These are phyloP conservation scores for Myocastor coypus DNA, from an alignment of 2,113 vertebrate species.

Conservation along the genomic window DNA sequence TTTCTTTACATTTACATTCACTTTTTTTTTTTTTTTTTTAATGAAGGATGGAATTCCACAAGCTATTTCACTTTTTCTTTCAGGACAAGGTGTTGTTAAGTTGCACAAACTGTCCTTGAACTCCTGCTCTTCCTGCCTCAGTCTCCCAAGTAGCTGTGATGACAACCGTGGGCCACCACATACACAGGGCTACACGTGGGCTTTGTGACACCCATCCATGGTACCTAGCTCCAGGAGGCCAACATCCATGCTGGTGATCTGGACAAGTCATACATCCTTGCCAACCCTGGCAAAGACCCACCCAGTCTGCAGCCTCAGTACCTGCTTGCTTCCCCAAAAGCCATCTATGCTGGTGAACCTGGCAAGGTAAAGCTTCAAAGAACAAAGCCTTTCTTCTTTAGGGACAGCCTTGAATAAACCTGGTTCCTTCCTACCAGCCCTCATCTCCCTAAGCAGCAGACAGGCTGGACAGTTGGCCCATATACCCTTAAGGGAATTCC, in stretches of 20 bases:
- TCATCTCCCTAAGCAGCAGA: background rate
- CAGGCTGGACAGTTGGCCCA: background rate
- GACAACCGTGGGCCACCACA: background rate
- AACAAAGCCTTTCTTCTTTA: background rate
- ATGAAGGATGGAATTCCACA: background rate
- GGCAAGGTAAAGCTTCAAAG: background rate
- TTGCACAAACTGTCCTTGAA: background rate
- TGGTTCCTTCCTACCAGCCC: background rate
- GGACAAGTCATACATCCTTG: background rate
- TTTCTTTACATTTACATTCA: background rate
- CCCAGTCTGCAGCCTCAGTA: background rate
- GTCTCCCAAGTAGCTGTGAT: background rate
- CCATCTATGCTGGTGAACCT: background rate
- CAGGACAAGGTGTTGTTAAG: background rate
- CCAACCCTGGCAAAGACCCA: background rate
- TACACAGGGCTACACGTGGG: background rate
- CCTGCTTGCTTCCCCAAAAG: background rate
- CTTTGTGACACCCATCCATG: background rate
- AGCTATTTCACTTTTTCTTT: background rate
- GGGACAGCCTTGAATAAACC: background rate
- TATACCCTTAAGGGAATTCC: background rate
- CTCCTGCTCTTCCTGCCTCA: background rate
- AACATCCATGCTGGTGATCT: too few species aligned
- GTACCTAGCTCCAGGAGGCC: background rate
- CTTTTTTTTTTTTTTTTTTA: too few species aligned